phyloP scores from a whole-genome alignment of 2,888 invertebrate species.

The Microchrysa polita region DNA sequence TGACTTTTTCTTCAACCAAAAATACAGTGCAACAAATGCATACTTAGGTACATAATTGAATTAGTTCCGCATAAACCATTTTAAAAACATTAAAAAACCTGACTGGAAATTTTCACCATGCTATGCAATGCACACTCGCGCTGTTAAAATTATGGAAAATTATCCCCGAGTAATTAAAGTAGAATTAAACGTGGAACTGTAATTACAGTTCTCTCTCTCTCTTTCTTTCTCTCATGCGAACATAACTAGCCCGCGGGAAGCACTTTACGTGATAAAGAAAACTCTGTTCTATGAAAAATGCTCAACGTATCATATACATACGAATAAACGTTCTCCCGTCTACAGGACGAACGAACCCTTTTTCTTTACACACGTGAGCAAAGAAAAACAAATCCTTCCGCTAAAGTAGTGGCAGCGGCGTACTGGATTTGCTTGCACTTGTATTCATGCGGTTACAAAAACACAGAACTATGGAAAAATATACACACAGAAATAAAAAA shows the following conservation, averaged over 20 bases:
- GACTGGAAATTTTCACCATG: not conserved
- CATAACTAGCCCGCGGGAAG: slow-evolving; percentile 29
- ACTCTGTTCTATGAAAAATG: slow-evolving; percentile 26
- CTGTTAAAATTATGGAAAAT: slow-evolving; percentile 23
- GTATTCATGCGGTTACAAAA: slow-evolving; percentile 12
- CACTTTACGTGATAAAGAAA: slow-evolving; percentile 40
- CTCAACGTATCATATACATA: slow-evolving; percentile 11
- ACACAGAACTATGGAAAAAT: not conserved
- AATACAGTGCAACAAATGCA: not conserved
- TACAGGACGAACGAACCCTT: too few relatives aligned
- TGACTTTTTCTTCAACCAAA: too few relatives aligned
- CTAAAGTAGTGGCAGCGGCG: not conserved
- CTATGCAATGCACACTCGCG: not conserved
- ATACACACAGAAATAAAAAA: too few relatives aligned
- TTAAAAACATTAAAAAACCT: not conserved
- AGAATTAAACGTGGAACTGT: slow-evolving; percentile 23
- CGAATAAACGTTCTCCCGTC: too few relatives aligned
- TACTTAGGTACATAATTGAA: slow-evolving; percentile 34
- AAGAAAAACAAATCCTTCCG: not conserved
- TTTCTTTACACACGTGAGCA: not conserved
- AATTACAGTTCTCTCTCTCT: slow-evolving; percentile 31
- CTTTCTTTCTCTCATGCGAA: not conserved
- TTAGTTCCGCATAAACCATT: not conserved
- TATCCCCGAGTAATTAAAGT: slow-evolving; percentile 33
- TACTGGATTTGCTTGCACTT: not conserved